Base-by-base conservation (phyloP, 2,113 vertebrate species). In the Heterochromis multidens region DNA sequence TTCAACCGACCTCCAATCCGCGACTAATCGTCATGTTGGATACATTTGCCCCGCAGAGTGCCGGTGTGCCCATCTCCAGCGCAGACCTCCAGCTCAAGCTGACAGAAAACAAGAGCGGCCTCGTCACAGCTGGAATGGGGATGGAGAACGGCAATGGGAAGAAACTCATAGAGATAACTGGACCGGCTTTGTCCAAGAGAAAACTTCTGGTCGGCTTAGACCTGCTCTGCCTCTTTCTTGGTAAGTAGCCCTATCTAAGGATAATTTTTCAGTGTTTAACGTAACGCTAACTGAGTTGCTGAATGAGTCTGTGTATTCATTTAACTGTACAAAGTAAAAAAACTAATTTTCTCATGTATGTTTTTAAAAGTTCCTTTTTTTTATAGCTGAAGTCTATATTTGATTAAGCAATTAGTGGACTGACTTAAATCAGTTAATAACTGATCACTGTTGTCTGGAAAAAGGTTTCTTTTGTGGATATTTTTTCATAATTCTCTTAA, bases 141-240 rank as follows among this genome's bases (percentile, higher is more conserved):
- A 91, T 92, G 92, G 94, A 95, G 54, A 86, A 35, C 70, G 76
- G 57, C 57, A 16, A 61, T 1, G 93, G 82, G 60, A 88, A 91
- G 83, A 92, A 90, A 74, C 86, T 87, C 33, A 29, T 86, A 5
- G 82, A 91, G 29, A 74, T 83, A 9, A 89, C 37, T 7, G 93
- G 92, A 70, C 63, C 88, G 2, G 72, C 92, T 70, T 83, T 95
- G 52, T 94, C 92, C 31, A 94, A 90, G 35, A 84, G 93, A 27
- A 95, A 88, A 81, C 85, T 95, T 57, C 85, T 95, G 81, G 94
- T 95, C 8, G 91, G 83, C 2, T 80, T 94, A 27, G 95, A 95
- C 82, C 80, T 95, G 2, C 81, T 95, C 58, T 95, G 95, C 60
- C 92, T 95, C 70, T 74, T 94, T 25, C 89, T 95, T 5, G 94